phyloP scores from a whole-genome alignment of 2,888 invertebrate species.

The Cyrtodaria siliqua region DNA sequence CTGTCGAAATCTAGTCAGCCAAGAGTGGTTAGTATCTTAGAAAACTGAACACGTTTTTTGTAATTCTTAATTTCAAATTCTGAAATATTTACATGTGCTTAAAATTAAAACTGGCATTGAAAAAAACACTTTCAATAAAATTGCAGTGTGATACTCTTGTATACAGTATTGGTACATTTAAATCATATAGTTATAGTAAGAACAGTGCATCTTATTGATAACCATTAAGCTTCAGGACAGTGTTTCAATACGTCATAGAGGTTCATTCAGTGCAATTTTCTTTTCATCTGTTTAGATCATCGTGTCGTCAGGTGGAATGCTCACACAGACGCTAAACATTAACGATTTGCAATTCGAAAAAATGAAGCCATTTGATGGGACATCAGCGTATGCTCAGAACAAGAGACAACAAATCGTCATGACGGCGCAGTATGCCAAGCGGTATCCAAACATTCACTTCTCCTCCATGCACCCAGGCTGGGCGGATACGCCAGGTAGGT shows the following conservation, averaged over 20 bases:
- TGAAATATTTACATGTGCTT: too few species aligned
- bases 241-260: too few species aligned
- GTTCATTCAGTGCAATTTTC: too few species aligned
- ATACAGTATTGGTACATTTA: too few species aligned
- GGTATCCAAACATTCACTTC: constrained; percentile 86
- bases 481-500: constrained; percentile 86
- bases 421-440: constrained; percentile 85
- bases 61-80: too few species aligned
- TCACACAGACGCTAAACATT: constrained; percentile 85
- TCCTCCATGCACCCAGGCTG: constrained; percentile 87
- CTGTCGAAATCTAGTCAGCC: constrained; percentile 82
- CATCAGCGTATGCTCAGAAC: constrained; percentile 87
- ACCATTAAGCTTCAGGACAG: too few species aligned
- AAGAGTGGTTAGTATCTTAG: constrained; percentile 80
- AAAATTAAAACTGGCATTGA: too few species aligned
- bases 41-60: too few species aligned
- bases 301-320: constrained; percentile 87
- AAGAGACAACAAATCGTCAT: constrained; percentile 87
- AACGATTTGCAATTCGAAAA: constrained; percentile 86
- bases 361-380: constrained; percentile 86
- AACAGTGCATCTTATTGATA: too few species aligned
- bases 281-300: constrained; percentile 80
- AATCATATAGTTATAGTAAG: too few species aligned
- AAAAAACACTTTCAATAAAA: too few species aligned
- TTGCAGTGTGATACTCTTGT: too few species aligned